Evolutionary conservation across 2,113 vertebrate genomes (phyloP).

Genomic region (Sceloporus tristichus): DNA sequence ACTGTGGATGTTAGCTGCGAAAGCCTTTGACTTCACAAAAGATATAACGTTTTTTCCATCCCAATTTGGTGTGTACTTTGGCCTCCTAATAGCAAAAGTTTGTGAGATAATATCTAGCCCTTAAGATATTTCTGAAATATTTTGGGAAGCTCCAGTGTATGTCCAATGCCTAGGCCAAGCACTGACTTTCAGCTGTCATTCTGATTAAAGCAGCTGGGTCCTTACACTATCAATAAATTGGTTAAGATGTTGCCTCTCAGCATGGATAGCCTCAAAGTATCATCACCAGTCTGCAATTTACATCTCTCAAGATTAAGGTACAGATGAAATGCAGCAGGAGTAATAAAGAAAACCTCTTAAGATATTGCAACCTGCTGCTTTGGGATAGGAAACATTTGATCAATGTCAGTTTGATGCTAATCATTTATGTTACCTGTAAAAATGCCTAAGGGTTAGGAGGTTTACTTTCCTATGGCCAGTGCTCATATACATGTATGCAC

Average conservation of each 20-base stretch:
- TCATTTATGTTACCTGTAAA: conserved; percentile 23
- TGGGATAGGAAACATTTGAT: conserved; percentile 30
- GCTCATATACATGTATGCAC: neutral
- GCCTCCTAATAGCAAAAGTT: neutral
- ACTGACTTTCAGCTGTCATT: conserved; percentile 25
- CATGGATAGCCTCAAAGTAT: conserved; percentile 5
- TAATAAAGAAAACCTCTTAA: conserved; percentile 50
- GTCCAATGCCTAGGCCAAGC: no score
- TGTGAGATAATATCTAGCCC: neutral
- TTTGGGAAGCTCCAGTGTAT: neutral
- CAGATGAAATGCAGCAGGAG: conserved; percentile 18
- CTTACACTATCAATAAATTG: conserved; percentile 58
- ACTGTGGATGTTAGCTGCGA: no score
- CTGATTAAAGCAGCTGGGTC: conserved; percentile 46
- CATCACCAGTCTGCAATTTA: conserved; percentile 52
- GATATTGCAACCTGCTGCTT: conserved; percentile 39
- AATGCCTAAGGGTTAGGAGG: neutral
- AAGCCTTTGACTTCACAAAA: neutral
- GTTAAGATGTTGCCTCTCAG: conserved; percentile 49
- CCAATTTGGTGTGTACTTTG: neutral
- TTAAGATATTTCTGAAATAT: conserved; percentile 3
- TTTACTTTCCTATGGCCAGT: neutral
- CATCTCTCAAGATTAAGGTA: conserved; percentile 59
- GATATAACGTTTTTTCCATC: neutral
- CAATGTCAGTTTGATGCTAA: conserved; percentile 33